Percentiles rank a stretch among this genome's conserved stretches.
phyloP scores from a whole-genome alignment of 2,797 vertebrate species.

The Furcifer pardalis region DNA sequence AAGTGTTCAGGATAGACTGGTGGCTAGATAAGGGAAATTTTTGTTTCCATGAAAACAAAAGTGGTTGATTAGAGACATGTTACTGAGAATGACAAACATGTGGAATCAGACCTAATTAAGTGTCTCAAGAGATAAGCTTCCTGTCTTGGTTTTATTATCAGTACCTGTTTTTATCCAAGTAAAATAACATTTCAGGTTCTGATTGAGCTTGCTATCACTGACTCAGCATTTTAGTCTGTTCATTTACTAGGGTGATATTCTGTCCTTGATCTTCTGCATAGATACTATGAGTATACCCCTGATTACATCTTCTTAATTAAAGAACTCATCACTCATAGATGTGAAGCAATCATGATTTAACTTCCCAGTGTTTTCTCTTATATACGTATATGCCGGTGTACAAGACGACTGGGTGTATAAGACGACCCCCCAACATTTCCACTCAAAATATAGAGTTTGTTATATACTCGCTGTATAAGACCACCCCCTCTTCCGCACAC shows the following conservation, averaged over 20 bases:
- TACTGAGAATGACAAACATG: conserved; percentile 42
- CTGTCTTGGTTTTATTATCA: conserved; percentile 16
- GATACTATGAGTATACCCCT: not conserved
- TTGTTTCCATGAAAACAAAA: conserved; percentile 59
- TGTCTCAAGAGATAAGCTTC: conserved; percentile 48
- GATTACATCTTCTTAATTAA: conserved; percentile 16
- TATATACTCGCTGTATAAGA: no score
- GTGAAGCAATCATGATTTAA: not conserved
- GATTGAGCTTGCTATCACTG: conserved; percentile 33
- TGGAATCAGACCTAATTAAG: conserved; percentile 49
- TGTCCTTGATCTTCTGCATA: conserved; percentile 15
- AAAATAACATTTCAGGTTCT: conserved; percentile 48
- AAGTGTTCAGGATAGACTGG: not conserved
- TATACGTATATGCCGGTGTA: no score
- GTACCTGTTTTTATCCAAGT: conserved; percentile 48
- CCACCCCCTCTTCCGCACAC: no score
- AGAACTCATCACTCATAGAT: not conserved
- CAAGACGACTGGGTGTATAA: no score
- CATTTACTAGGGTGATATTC: not conserved
- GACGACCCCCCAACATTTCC: no score
- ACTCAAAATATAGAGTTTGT: no score
- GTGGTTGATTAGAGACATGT: conserved; percentile 57
- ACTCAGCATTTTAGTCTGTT: conserved; percentile 5
- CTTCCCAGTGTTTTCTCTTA: not conserved
- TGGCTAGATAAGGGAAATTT: conserved; percentile 42